These are phyloP conservation scores for Micromesistius poutassou DNA, from an alignment of 2,797 vertebrate genomes.

Conservation along the genomic window DNA sequence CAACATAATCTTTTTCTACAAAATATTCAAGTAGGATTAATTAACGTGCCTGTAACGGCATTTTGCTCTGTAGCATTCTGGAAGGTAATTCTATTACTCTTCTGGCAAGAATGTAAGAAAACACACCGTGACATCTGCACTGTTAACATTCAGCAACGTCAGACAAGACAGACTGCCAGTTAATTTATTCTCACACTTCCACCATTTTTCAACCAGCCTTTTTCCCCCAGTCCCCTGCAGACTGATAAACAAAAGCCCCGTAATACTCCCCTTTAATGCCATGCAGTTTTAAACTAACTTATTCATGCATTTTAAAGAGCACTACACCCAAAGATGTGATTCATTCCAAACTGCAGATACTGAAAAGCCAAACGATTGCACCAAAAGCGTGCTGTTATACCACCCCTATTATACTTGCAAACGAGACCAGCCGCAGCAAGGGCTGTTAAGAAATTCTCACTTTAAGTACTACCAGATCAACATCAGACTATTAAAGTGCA, in stretches of 20 bases:
- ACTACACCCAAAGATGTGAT: background rate
- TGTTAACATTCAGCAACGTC: constrained; percentile 1
- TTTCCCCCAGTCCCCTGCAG: background rate
- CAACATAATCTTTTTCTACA: background rate
- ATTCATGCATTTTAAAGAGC: background rate
- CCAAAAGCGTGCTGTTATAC: background rate
- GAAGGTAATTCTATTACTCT: background rate
- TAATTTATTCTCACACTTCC: constrained; percentile 15
- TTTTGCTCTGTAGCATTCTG: background rate
- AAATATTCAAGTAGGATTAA: background rate
- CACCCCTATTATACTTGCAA: background rate
- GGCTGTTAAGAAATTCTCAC: background rate
- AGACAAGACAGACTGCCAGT: constrained; percentile 4
- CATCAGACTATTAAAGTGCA: background rate
- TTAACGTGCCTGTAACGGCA: background rate
- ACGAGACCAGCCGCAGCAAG: background rate
- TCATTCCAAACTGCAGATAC: background rate
- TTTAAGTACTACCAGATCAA: background rate
- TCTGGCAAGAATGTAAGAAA: background rate
- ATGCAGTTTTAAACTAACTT: background rate
- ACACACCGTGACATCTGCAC: constrained; percentile 8
- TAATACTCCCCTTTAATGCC: background rate
- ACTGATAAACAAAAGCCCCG: background rate
- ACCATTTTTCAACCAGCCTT: background rate
- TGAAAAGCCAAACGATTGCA: background rate